phyloP scores from a whole-genome alignment of 2,888 invertebrate genomes.

The Drosophila mercatorum region DNA sequence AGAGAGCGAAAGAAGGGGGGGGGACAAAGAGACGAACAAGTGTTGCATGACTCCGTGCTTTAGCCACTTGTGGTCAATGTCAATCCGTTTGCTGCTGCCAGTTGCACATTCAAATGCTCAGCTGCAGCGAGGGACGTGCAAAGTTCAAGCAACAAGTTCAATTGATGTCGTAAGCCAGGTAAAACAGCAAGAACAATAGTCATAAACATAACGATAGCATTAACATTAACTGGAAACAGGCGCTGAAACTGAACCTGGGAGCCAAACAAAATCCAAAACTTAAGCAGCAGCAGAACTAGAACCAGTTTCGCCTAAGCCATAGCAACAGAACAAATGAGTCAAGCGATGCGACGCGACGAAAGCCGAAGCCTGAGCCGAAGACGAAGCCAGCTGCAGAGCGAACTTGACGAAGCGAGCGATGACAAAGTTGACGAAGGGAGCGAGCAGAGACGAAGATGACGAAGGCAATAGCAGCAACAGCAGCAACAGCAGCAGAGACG shows the following conservation, averaged over 20 bases:
- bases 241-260: conserved; percentile 9
- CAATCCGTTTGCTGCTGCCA: conserved; percentile 23
- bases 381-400: neutral
- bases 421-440: neutral
- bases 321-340: conserved; percentile 12
- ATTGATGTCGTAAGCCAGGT: conserved; percentile 37
- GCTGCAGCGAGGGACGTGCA: conserved; percentile 31
- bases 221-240: conserved; percentile 11
- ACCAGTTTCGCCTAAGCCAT: conserved; percentile 44
- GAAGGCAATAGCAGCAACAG: neutral
- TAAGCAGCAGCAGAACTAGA: conserved; percentile 42
- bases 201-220: conserved; percentile 13
- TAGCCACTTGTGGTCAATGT: conserved; percentile 55
- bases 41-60: conserved; percentile 36
- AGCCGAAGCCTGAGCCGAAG: neutral
- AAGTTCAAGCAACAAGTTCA: conserved; percentile 74
- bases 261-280: conserved; percentile 20
- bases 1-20: neutral
- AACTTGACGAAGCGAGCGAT: neutral
- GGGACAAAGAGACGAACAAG: neutral
- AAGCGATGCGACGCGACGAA: neutral
- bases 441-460: neutral
- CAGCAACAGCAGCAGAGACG: neutral
- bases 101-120: conserved; percentile 34
- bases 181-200: conserved; percentile 4